Base-by-base conservation (phyloP, 2,888 invertebrate species). In the Noctuana brunneofusca region DNA sequence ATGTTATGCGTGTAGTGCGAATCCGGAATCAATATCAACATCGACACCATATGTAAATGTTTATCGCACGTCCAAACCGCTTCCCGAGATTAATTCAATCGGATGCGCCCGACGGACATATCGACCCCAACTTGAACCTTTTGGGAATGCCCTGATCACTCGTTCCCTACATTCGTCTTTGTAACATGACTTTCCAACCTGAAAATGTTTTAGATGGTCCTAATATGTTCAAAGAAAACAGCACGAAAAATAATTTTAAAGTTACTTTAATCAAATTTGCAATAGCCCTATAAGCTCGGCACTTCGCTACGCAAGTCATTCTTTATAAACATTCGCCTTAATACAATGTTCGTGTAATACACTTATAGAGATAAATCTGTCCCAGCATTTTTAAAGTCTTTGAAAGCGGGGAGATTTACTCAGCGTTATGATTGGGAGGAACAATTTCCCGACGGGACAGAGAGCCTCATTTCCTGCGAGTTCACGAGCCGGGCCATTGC, bases 401-500 rank as follows among this genome's bases (percentile, higher is more conserved):
- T 83, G 77, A 84, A 80, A 86, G 81, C 78, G 78, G 80, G 77
- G 78, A 81, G 83, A 83, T 87, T 84, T 78, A 81, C 80, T 83
- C 80, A 83, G 81, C 82, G 84, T 84, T 87, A 87, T 88, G 87
- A 87, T 89, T 86, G 82, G 83, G 79, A 83, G 83, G 86, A 84
- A 85, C 87, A 87, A 89, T 89, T 89, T 89, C 89, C 89, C 89
- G 85, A 71, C 80, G 86, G 88, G 80, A 80, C 86, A 84, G 85
- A 83, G 83, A 81, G 81, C 78, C 87, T 89, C 88, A 89, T 91
- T 91, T 91, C 90, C 90, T 87, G 83, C 68, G 72, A 79, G 79
- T 78, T 79, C 80, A 75, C 76, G 77, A 80, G 79, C 74, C 76
- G 73, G 73, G 73, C 74, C 76, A 75, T 78, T 80, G 77, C 78